Evolutionary conservation across 1,140 invertebrate species (phyloP).

Genomic region (Pogonomyrmex barbatus): DNA sequence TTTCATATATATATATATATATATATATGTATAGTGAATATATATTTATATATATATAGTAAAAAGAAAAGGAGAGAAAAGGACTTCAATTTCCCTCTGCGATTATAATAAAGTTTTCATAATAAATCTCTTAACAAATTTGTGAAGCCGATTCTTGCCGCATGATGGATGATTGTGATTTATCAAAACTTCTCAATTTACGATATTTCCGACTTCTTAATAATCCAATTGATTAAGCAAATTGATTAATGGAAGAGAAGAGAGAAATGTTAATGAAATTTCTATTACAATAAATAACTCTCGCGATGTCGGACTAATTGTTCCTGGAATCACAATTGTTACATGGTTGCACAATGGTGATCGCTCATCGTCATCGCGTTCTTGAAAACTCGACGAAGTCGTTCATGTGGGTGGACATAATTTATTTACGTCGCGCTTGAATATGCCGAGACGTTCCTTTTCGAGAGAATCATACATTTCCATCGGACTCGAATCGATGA

Average conservation of each 20-base stretch:
- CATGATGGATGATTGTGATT: slow-evolving; percentile 26
- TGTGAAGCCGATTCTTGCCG: background rate
- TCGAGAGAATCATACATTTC: slow-evolving; percentile 19
- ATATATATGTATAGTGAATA: background rate
- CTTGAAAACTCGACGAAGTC: slow-evolving; percentile 32
- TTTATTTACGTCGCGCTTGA: slow-evolving; percentile 9
- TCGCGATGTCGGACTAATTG: background rate
- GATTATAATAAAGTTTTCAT: slow-evolving; percentile 4
- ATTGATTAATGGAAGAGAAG: background rate
- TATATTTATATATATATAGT: slow-evolving; percentile 28
- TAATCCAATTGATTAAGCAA: slow-evolving; percentile 15
- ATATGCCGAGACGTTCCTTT: slow-evolving; percentile 4
- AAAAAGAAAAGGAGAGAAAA: background rate
- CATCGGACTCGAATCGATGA: background rate
- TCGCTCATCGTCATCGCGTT: slow-evolving; percentile 21
- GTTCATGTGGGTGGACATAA: background rate
- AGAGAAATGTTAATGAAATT: slow-evolving; percentile 14
- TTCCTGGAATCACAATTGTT: slow-evolving; percentile 6
- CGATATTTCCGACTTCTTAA: background rate
- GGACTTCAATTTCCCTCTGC: background rate
- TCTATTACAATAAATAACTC: background rate
- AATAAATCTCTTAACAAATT: slow-evolving; percentile 22
- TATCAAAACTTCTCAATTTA: slow-evolving; percentile 5
- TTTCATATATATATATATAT: slow-evolving; percentile 19
- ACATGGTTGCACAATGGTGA: slow-evolving; percentile 6